Conservation (phyloP, 2,113 vertebrate species). For the Podarcis cretensis region DNA sequence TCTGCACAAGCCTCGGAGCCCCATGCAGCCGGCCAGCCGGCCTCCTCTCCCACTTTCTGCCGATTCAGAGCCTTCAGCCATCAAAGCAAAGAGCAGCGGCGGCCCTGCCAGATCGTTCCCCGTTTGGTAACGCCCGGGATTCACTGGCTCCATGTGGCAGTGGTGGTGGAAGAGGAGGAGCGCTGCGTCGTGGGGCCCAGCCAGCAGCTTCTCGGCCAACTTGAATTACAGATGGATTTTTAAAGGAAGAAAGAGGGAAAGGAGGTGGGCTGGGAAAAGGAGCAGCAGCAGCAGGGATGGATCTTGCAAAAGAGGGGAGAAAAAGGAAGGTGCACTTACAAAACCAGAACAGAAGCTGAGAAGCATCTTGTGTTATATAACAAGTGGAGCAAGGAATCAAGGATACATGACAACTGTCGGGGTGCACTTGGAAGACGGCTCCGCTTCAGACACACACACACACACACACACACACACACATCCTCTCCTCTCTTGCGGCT, state of each 20-base stretch:
- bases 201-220: not conserved
- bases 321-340: not conserved
- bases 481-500: not conserved
- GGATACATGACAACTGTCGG: not conserved
- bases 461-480: not conserved
- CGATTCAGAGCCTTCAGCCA: not conserved
- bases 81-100: not conserved
- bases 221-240: not conserved
- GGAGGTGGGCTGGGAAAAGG: accelerated
- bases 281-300: too few relatives aligned
- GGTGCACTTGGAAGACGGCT: not conserved
- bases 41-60: not conserved
- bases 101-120: too few relatives aligned
- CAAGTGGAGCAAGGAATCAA: not conserved
- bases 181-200: not conserved
- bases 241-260: not conserved
- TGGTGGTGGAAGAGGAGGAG: not conserved
- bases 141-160: not conserved
- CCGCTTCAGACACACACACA: not conserved
- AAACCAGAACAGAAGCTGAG: conserved; percentile 30
- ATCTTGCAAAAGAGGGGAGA: not conserved
- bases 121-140: too few relatives aligned
- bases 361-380: conserved; percentile 21
- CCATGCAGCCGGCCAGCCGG: too few relatives aligned
- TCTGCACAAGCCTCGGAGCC: too few relatives aligned